Base-by-base conservation (phyloP, 2,888 invertebrate genomes). In the Dione vanillae region DNA sequence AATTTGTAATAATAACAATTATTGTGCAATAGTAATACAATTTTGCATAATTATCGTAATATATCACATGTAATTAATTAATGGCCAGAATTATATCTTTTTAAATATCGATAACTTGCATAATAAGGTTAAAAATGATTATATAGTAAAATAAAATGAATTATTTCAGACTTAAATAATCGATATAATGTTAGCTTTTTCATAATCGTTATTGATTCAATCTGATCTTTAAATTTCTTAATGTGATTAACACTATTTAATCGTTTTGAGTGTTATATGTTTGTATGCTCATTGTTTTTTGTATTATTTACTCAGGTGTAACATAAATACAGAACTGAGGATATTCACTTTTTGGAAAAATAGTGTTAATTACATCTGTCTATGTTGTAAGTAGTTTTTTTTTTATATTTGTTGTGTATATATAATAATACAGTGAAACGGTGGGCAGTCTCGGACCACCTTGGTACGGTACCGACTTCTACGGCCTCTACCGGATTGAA, bases 401-500 rank as follows among this genome's bases (percentile, higher is more conserved):
- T 65, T 16, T 40, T 41, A n/a, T 62, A 67, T 65, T 61, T 70
- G 59, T 70, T 65, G 67, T 74, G 67, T 74, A 74, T 67, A 74
- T 74, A 73, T 59, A 40, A 52, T 51, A 40, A 68, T 45, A 12
- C 19, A 69, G 59, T 67, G 66, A 59, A 64, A 59, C 62, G 69
- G 69, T 69, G 71, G 64, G 69, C 71, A 72, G 76, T 74, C 74
- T 72, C 35, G 56, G 65, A 62, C 69, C 73, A 70, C 70, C 70
- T 72, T 62, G 69, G 66, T 66, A 65, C 65, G 56, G 68, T 59
- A 61, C 65, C 65, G 70, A 74, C 73, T 61, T 70, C 70, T 66
- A 82, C 82, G 83, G 72, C 61, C 49, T 56, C 66, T 83, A 65
- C 59, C 70, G 74, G 72, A 66, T 84, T 61, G 61, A 43, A 84